phyloP scores from a whole-genome alignment of 2,797 vertebrate genomes.

The Pseudomugil tenellus region DNA sequence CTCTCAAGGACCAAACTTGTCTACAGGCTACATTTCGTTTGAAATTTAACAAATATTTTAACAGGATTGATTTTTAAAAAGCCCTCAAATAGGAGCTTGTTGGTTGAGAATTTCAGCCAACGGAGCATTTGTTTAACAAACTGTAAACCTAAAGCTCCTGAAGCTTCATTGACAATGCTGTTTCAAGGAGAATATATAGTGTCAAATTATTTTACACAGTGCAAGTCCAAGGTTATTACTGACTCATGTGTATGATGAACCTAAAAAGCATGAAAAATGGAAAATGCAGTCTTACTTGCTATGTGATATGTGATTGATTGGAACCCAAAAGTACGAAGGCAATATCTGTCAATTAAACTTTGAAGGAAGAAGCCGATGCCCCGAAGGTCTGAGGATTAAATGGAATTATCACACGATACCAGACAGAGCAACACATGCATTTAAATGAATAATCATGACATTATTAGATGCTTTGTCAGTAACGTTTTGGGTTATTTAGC shows the following conservation, averaged over 20 bases:
- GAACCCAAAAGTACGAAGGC: background rate
- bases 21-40: no score
- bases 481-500: slow-evolving; percentile 22
- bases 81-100: no score
- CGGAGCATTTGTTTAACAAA: no score
- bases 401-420: slow-evolving; percentile 27
- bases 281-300: background rate
- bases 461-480: slow-evolving; percentile 27
- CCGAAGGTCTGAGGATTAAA: slow-evolving; percentile 25
- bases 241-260: background rate
- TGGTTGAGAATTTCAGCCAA: no score
- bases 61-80: no score
- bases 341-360: slow-evolving; percentile 2
- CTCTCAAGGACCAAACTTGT: no score
- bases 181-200: background rate
- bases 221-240: no score
- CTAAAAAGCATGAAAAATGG: background rate
- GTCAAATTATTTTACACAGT: background rate
- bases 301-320: background rate
- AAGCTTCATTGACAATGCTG: background rate
- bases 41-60: no score
- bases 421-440: slow-evolving; percentile 23
- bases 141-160: no score
- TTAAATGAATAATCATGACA: slow-evolving; percentile 17
- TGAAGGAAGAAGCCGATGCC: slow-evolving; percentile 13